Evolutionary conservation across 2,888 invertebrate genomes (phyloP), one percentile per base, ranked within the genome.

Genomic region (Nomada fucata): DNA sequence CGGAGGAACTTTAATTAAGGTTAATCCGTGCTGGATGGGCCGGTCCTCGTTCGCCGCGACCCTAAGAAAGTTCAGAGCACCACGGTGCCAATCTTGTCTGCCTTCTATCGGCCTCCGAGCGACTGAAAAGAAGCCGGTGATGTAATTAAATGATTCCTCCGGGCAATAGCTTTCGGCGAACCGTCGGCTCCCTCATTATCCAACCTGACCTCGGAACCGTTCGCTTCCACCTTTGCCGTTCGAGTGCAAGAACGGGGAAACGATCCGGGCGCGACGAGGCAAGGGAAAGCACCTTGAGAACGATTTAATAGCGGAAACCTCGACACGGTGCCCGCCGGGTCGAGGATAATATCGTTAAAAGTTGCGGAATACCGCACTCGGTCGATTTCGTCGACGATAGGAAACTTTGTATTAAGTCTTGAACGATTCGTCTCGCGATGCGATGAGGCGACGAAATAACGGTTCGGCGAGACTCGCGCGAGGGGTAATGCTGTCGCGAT

Each of bases 81-180:
- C 50, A 23, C 29, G 57, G 18, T 42, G 76, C 82, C 72, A 72
- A 81, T 72, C 67, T 67, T 65, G 20, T 55, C 71, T 53, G 55
- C 55, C 69, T 69, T 26, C 60, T 73, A 76, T 76, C 64, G 65
- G 65, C 72, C 61, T 76, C 69, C 65, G 13, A 64, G 65, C 76
- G 82, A 82, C 72, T 60, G 82, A 73, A 83, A 73, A 70, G 77
- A 72, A 72, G 36, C 55, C 73, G 11, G 64, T 11, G 77, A 70
- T 61, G 82, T 82, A 83, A 83, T 83, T 83, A 83, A 82, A 82
- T 65, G 82, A 83, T 76, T 73, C 77, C 82, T 77, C 29, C 68
- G 82, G 82, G 73, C 82, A 74, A 83, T 83, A 70, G 65, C 69
- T 73, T 61, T 76, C 73, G 69, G 64, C 76, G 47, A 53, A n/a